Evolutionary conservation across 1,140 invertebrate species (phyloP), one percentile per base, ranked within the genome.

Genomic region (Akabosia matsudoensis): DNA sequence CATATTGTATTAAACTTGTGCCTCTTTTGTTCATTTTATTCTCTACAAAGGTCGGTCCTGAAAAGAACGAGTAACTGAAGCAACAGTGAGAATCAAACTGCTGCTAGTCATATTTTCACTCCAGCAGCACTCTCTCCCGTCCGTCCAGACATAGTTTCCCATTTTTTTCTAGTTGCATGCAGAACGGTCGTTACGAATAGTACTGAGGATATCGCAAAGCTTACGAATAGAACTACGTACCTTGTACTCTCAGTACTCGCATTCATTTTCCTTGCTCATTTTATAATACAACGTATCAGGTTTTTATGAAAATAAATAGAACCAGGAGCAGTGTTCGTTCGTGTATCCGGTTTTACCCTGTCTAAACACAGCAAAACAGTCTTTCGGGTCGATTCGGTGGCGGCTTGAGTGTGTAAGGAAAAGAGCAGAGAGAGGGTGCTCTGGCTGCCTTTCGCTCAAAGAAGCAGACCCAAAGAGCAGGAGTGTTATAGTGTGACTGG

Each of bases 331-430:
- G 54, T 51, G n/a, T n/a, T 10, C 45, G 24, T 61, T n/a, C 54
- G n/a, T 22, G 24, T 61, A 14, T 61, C 14, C 54, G 54, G 24
- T 61, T 61, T 61, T 61, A 7, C 24, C 54, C 24, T 22, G 13
- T 22, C 54, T 61, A 13, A 7, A 10, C 24, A 13, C 54, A 61
- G 18, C 37, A 45, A 45, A 45, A 45, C 37, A 56, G 10, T 45
- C 54, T 56, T 7, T 67, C 61, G 61, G 61, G 31, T 67, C 61
- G 61, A 67, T 67, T 67, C 61, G 61, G 61, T 67, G 30, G 61
- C 24, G 54, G 24, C 4, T 61, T 61, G 54, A 61, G n/a, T 61
- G 37, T 45, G 37, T 45, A 45, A 45, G 37, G 7, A 45, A 45
- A 18, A 18, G 37, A 45, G 18, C 7, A 45, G 37, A 45, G 37